Percentiles rank a stretch among this genome's conserved stretches.
phyloP scores from a whole-genome alignment of 2,888 invertebrate genomes.

The Notodonta dromedarius region DNA sequence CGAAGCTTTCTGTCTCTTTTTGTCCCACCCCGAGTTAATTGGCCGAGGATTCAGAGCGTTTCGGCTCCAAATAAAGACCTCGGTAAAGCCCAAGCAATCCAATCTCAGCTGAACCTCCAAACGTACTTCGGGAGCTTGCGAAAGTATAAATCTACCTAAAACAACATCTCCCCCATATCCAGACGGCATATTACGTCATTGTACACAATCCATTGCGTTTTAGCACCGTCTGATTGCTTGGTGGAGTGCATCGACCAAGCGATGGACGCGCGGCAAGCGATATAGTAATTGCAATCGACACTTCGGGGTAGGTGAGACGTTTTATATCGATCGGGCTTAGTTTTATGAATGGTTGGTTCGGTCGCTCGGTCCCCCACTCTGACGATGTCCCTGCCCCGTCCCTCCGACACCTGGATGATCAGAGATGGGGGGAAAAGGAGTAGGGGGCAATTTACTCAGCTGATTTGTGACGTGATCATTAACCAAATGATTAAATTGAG shows the following conservation, averaged over 20 bases:
- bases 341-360: conserved; percentile 76
- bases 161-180: conserved; percentile 30
- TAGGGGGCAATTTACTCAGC: conserved; percentile 55
- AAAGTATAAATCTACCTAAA: conserved; percentile 41
- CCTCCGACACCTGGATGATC: conserved; percentile 34
- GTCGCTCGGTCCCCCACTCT: conserved; percentile 24
- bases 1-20: conserved; percentile 13
- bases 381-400: conserved; percentile 17
- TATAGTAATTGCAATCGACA: conserved; percentile 39
- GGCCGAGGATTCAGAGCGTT: conserved; percentile 15
- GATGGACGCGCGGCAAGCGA: conserved; percentile 22
- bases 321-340: conserved; percentile 74
- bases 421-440: conserved; percentile 21
- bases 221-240: conserved; percentile 14
- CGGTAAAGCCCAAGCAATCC: conserved; percentile 31
- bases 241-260: conserved; percentile 42
- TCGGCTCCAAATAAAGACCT: conserved; percentile 21
- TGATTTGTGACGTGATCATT: conserved; percentile 62
- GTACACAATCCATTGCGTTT: conserved; percentile 44
- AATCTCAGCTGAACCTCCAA: conserved; percentile 35
- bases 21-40: conserved; percentile 27
- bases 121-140: conserved; percentile 35
- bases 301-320: conserved; percentile 52
- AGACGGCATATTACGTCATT: conserved; percentile 19
- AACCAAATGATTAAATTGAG: conserved; percentile 51